Evolutionary conservation across 2,888 invertebrate genomes (phyloP), one percentile per base, ranked within the genome.

Genomic region (Platycheirus albimanus): DNA sequence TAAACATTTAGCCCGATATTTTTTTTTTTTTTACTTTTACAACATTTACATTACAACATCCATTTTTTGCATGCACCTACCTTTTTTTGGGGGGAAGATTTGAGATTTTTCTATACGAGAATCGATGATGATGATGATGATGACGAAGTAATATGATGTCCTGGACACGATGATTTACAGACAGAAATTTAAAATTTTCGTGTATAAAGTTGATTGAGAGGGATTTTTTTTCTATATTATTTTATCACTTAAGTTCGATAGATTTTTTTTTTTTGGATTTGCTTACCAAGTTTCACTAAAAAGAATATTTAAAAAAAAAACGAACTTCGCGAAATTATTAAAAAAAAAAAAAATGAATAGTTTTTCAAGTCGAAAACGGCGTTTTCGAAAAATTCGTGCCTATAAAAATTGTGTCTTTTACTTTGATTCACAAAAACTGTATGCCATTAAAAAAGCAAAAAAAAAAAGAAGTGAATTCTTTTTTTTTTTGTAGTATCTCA

Each of bases 31-130:
- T 69, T 30, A 17, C 7, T 56, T 71, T 81, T 61, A 83, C 83
- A 83, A 83, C 83, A 83, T 78, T 83, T 83, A 83, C 72, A 78
- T 83, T 83, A 83, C 83, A 83, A 83, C 83, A 83, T 83, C 83
- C 72, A 83, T n/a, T 78, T 83, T 80, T 66, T 67, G 71, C 83
- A 83, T 83, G 83, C 83, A 83, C 83, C 83, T 83, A 83, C 83
- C 83, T 83, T 83, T 71, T 72, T 30, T 45, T 17, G 5, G 17
- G 28, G 45, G n/a, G 2, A 11, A 63, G 3, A 24, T 61, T 45
- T 13, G 30, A 43, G 10, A 69, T 63, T 41, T 28, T 33, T 56
- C 30, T 17, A 30, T 17, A 17, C 38, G 24, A 17, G 28, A 15
- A 58, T 36, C 38, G n/a, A 19, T 28, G 61, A 30, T 30, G 28